Evolutionary conservation across 2,797 vertebrate genomes (phyloP).

Genomic region (Rhabdophis nuchalis): DNA sequence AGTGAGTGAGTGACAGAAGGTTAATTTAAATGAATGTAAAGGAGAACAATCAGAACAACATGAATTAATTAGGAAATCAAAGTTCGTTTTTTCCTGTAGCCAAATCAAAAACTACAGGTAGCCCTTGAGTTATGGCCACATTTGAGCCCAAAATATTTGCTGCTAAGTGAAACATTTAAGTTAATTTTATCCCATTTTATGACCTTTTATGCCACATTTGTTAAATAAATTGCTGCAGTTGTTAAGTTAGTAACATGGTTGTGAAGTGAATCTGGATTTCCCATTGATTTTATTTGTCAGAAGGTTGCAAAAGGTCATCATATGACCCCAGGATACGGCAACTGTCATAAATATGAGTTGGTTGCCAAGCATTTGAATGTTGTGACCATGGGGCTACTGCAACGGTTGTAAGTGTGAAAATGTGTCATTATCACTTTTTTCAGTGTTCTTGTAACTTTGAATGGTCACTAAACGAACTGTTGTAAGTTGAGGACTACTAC

Average conservation of each 20-base stretch:
- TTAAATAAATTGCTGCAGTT: no score
- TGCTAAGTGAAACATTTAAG: background rate
- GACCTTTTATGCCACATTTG: no score
- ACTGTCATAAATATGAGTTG: background rate
- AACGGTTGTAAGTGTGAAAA: background rate
- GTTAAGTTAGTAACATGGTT: no score
- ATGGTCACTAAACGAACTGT: background rate
- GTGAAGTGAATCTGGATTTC: no score
- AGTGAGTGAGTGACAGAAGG: background rate
- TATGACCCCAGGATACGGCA: no score
- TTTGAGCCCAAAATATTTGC: background rate
- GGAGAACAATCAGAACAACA: background rate
- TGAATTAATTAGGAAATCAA: background rate
- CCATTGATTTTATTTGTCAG: no score
- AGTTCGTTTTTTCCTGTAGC: background rate
- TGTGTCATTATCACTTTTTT: background rate
- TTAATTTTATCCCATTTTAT: background rate
- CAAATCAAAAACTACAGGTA: background rate
- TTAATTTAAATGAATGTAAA: background rate
- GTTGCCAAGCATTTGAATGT: background rate
- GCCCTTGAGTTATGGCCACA: background rate
- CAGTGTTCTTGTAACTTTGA: background rate
- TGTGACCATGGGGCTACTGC: background rate
- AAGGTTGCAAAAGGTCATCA: no score
- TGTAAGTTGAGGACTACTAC: background rate